Percentiles rank a stretch among this genome's conserved stretches.
These are phyloP conservation scores for Athalia cordata DNA, from an alignment of 2,888 invertebrate genomes.

Conservation along the genomic window DNA sequence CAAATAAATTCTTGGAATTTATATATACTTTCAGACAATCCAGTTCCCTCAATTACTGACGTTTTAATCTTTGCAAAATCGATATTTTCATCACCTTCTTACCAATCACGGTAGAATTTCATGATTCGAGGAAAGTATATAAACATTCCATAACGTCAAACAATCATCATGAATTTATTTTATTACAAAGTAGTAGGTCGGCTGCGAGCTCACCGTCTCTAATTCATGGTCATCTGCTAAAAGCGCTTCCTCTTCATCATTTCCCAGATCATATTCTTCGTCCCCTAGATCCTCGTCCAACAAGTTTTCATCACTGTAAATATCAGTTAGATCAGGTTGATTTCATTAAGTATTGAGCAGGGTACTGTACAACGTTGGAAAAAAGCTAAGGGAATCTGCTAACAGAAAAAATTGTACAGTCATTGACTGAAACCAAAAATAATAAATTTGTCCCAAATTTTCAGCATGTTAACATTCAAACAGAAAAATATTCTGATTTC, in stretches of 20 bases:
- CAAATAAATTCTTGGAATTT: constrained; percentile 30
- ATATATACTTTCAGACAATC: constrained; percentile 33
- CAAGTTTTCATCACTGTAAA: constrained; percentile 70
- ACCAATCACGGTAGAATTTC: no score
- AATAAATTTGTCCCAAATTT: constrained; percentile 42
- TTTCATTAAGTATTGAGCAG: no score
- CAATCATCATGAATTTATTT: constrained; percentile 38
- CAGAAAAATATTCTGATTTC: not conserved
- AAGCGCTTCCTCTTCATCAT: constrained; percentile 74
- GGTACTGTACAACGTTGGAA: no score
- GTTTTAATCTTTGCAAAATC: not conserved
- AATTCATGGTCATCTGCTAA: constrained; percentile 73
- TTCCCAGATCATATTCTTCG: constrained; percentile 73
- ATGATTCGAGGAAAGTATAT: constrained; percentile 35
- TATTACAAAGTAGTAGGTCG: constrained; percentile 42
- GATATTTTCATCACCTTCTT: not conserved
- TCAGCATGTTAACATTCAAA: not conserved
- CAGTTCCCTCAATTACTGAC: not conserved
- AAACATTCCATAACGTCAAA: constrained; percentile 32
- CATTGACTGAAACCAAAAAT: constrained; percentile 35
- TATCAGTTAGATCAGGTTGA: no score
- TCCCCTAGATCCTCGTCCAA: constrained; percentile 73
- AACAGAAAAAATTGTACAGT: no score
- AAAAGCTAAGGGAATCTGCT: no score
- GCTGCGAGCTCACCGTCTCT: constrained; percentile 68